Evolutionary conservation across 1,140 invertebrate species (phyloP).

Genomic region (Rhagoletis zephyria): DNA sequence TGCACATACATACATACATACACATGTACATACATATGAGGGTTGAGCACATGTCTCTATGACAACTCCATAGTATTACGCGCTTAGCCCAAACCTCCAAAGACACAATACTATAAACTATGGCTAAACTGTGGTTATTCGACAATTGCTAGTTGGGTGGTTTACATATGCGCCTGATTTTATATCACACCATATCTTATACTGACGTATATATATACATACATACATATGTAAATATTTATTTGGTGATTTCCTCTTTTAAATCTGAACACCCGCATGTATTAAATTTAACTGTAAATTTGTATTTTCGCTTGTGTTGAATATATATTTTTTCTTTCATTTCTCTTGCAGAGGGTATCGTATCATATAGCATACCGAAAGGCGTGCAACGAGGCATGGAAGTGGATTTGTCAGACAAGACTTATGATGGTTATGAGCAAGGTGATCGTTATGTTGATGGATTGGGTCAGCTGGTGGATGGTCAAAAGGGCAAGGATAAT

Average conservation of each 20-base stretch:
- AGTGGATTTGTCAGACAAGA: conserved; percentile 90
- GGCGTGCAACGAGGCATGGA: conserved; percentile 85
- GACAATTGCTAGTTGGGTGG: conserved; percentile 10
- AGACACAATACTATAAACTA: background rate
- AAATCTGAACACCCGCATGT: conserved; percentile 14
- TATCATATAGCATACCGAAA: conserved; percentile 88
- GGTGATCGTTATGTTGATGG: conserved; percentile 84
- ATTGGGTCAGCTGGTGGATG: conserved; percentile 92
- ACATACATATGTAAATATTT: conserved; percentile 1
- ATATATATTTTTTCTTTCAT: conserved; percentile 26
- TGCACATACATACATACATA: background rate
- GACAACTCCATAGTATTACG: conserved; percentile 4
- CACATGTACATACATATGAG: background rate
- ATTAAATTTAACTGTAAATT: conserved; percentile 8
- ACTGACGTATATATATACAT: background rate
- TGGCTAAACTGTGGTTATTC: conserved; percentile 9
- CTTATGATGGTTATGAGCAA: conserved; percentile 92
- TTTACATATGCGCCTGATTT: background rate
- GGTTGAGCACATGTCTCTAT: conserved; percentile 12
- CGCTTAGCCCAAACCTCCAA: background rate
- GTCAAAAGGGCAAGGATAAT: conserved; percentile 86
- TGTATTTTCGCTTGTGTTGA: conserved; percentile 12
- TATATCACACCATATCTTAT: background rate
- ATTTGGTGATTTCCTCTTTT: conserved; percentile 31
- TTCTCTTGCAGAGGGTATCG: conserved; percentile 81